Base-by-base conservation (phyloP, 2,113 vertebrate genomes). In the Gymnarchus niloticus region DNA sequence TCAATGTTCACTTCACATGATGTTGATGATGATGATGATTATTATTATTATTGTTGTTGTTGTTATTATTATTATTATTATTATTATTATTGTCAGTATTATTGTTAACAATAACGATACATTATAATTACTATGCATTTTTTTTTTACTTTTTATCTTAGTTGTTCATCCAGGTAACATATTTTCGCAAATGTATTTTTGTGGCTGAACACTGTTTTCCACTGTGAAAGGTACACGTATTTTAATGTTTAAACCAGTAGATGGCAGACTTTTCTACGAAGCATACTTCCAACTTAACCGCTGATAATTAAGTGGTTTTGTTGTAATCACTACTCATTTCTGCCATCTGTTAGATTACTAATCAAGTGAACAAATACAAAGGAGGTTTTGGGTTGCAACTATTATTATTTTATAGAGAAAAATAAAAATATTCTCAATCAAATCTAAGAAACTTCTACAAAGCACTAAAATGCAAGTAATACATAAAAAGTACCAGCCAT, bases 391-490 rank as follows among this genome's bases (percentile, higher is more conserved):
- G 25, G 28, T 48, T 33, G 25, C 80, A 54, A 52, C 51, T 56
- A 28, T 6, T 9, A 46, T 23, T 33, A 52, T 51, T 8, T 81
- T 52, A n/a, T 7, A 81, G 6, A 17, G 73, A n/a, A 81, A 49
- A 49, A 44, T 56, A 56, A 17, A 83, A 83, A 83, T 56, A 83
- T 46, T 59, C 54, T 14, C 37, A 59, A 59, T 57, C 17, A 44
- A 83, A 77, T 41, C 73, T 76, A 41, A 37, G 48, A 82, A 49
- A 73, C 51, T 85, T 78, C 17, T 56, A 65, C 48, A 69, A n/a
- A 73, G 46, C n/a, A 51, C 48, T 73, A 44, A 84, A 52, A 84
- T 51, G 52, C 46, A 83, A 33, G 19, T 19, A 57, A 84, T 52
- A 76, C 21, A 44, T 56, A 57, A 25, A 6, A 85, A 78, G 69